phyloP scores from a whole-genome alignment of 2,113 vertebrate genomes.

The Murina feae region DNA sequence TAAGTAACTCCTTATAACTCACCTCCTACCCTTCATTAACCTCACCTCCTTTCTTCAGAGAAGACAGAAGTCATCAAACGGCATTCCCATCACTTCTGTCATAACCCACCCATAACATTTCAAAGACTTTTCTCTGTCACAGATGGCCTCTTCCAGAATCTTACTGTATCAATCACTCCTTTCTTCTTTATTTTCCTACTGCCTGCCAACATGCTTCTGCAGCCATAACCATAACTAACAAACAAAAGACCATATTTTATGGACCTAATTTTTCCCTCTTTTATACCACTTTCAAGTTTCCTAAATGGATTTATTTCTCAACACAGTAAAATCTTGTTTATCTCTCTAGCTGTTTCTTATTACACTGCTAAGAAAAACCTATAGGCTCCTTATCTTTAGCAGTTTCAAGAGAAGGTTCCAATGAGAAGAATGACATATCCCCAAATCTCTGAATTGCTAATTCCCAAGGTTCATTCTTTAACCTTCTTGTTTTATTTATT shows the following conservation, averaged over 20 bases:
- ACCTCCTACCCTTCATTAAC: neutral
- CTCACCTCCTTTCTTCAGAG: neutral
- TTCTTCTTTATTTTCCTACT: neutral
- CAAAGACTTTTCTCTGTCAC: neutral
- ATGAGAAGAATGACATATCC: neutral
- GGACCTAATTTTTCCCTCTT: neutral
- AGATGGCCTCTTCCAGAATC: neutral
- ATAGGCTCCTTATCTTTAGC: no score
- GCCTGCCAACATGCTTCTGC: neutral
- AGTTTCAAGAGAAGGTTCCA: no score
- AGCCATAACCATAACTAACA: neutral
- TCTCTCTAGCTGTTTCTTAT: conserved; percentile 19
- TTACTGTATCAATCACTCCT: neutral
- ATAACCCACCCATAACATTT: neutral
- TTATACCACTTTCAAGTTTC: neutral
- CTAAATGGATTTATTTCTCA: conserved; percentile 1
- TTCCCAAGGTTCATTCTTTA: neutral
- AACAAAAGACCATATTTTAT: neutral
- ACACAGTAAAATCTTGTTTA: conserved; percentile 3
- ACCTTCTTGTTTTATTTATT: neutral
- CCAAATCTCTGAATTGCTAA: neutral
- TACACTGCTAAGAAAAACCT: neutral
- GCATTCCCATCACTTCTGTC: neutral
- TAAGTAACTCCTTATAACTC: neutral
- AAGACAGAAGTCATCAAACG: neutral